Conservation (phyloP, 1,140 invertebrate species). For the Bombus breviceps region DNA sequence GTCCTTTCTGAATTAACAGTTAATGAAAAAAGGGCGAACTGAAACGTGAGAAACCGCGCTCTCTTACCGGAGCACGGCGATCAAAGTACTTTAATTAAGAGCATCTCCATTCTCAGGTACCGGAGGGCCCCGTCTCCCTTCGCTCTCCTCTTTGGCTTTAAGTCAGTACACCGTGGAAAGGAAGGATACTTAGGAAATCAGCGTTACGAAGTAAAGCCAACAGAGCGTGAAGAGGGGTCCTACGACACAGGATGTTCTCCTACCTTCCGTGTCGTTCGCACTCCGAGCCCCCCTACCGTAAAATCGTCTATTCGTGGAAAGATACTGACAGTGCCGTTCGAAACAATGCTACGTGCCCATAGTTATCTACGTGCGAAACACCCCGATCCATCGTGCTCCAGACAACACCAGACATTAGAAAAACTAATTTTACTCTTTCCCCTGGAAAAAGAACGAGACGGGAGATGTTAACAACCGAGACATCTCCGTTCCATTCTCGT, state of each 20-base stretch:
- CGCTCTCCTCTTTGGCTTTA: conserved; percentile 12
- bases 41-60: conserved; percentile 35
- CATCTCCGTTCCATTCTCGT: neutral
- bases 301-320: conserved; percentile 70
- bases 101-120: conserved; percentile 39
- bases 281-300: conserved; percentile 57
- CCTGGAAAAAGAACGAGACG: neutral
- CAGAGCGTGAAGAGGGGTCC: conserved; percentile 73
- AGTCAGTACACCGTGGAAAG: conserved; percentile 67
- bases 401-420: neutral
- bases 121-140: conserved; percentile 9
- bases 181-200: conserved; percentile 76
- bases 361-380: conserved; percentile 59
- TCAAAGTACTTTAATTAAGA: conserved; percentile 59
- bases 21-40: conserved; percentile 1
- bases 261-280: conserved; percentile 71
- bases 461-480: neutral
- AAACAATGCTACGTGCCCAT: conserved; percentile 59
- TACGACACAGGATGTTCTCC: conserved; percentile 76
- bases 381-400: neutral
- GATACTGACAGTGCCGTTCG: conserved; percentile 52
- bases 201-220: conserved; percentile 74
- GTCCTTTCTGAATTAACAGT: neutral
- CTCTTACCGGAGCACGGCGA: neutral
- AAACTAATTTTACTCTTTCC: neutral